These are phyloP conservation scores for Enteromius viviparus DNA, from an alignment of 2,797 vertebrate genomes.

Conservation along the genomic window DNA sequence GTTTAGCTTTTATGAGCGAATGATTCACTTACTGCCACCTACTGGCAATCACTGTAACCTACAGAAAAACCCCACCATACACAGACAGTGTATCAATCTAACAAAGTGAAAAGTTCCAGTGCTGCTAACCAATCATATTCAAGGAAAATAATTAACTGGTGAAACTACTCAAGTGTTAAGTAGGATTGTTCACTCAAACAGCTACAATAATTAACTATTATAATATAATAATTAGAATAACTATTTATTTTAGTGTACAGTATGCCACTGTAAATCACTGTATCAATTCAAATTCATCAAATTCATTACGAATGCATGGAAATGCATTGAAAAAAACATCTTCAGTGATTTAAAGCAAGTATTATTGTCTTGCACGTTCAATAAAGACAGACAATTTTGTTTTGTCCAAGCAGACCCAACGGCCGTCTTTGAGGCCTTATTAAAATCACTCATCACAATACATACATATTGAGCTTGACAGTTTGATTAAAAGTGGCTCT, in stretches of 20 bases:
- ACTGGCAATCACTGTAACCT: background rate
- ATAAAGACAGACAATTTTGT: background rate
- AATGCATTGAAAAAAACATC: background rate
- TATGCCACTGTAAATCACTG: background rate
- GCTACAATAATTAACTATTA: background rate
- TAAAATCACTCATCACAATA: slow-evolving; percentile 36
- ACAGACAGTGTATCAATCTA: background rate
- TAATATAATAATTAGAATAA: background rate
- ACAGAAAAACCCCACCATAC: background rate
- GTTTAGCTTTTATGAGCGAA: background rate
- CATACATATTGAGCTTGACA: slow-evolving; percentile 25
- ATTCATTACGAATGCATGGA: background rate
- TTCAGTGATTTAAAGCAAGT: background rate
- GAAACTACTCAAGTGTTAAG: background rate
- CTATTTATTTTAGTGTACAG: background rate
- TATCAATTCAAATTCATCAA: background rate
- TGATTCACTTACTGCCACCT: background rate
- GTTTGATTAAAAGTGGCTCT: slow-evolving; percentile 47
- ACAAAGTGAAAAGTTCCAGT: background rate
- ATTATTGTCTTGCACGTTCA: background rate
- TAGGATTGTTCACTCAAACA: background rate
- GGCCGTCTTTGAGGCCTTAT: slow-evolving; percentile 24
- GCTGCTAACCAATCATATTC: background rate
- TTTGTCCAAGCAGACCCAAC: slow-evolving; percentile 14
- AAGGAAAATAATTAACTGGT: background rate